These are phyloP conservation scores for Saturnia japonica DNA, from an alignment of 2,888 invertebrate species.

Conservation along the genomic window DNA sequence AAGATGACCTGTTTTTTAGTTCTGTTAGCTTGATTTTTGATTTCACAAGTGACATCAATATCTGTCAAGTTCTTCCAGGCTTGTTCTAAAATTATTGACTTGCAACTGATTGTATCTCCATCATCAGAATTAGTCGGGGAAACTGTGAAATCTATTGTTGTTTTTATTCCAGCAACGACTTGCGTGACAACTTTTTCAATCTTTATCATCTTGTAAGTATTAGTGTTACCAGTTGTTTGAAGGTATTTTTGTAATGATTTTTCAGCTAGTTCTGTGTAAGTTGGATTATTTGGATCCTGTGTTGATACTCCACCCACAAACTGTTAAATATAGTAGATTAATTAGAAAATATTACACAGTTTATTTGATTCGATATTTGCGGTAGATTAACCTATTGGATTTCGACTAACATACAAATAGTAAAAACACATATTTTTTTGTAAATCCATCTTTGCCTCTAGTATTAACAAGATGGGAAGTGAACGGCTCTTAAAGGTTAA, in stretches of 20 bases:
- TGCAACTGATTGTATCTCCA: slow-evolving; percentile 32
- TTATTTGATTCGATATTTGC: not conserved
- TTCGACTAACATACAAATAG: no score
- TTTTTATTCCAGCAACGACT: slow-evolving; percentile 70
- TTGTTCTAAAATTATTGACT: slow-evolving; percentile 22
- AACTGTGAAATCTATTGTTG: slow-evolving; percentile 57
- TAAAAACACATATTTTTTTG: not conserved
- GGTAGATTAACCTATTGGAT: not conserved
- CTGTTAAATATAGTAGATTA: not conserved
- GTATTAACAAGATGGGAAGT: no score
- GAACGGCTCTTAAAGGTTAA: no score
- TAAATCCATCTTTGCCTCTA: not conserved
- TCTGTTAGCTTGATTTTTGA: not conserved
- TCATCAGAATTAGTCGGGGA: slow-evolving; percentile 22
- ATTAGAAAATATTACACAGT: not conserved
- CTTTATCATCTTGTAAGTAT: slow-evolving; percentile 37
- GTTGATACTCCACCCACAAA: not conserved
- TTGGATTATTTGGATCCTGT: slow-evolving; percentile 32
- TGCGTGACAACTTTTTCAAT: slow-evolving; percentile 56
- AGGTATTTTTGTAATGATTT: slow-evolving; percentile 28
- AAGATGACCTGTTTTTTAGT: not conserved
- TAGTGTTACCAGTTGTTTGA: slow-evolving; percentile 22
- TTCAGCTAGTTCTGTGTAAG: slow-evolving; percentile 30
- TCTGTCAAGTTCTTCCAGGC: not conserved
- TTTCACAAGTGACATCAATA: slow-evolving; percentile 1